Evolutionary conservation across 2,888 invertebrate genomes (phyloP).

Genomic region (Thereva unica): DNA sequence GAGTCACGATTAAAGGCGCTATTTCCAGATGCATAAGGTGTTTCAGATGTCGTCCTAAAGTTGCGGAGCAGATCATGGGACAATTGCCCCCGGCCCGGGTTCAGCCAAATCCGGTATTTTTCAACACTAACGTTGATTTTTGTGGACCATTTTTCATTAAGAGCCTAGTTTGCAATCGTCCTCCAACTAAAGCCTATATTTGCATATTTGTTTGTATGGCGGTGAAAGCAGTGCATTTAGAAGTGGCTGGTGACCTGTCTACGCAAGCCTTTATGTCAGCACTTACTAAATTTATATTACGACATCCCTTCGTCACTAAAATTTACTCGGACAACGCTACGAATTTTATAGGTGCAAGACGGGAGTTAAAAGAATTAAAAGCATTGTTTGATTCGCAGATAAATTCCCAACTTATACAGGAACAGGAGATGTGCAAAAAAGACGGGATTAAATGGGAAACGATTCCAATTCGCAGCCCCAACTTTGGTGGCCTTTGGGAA

Average conservation of each 20-base stretch:
- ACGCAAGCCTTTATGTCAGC: slow-evolving; percentile 8
- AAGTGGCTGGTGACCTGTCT: not conserved
- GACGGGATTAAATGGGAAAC: slow-evolving; percentile 2
- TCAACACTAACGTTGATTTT: not conserved
- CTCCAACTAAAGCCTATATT: not conserved
- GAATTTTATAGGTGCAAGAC: not conserved
- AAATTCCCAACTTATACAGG: not conserved
- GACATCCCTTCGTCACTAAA: not conserved
- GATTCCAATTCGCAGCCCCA: not conserved
- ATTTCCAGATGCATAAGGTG: not conserved
- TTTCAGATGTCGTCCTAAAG: not conserved
- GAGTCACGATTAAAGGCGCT: not conserved
- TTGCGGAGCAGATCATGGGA: slow-evolving; percentile 1
- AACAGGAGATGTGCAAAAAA: not conserved
- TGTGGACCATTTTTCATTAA: slow-evolving; percentile 12
- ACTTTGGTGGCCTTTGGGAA: slow-evolving; percentile 4
- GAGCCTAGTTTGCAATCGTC: not conserved
- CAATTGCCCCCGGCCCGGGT: not conserved
- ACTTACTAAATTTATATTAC: not conserved
- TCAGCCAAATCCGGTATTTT: not conserved
- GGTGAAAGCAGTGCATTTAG: not conserved
- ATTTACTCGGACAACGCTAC: slow-evolving; percentile 15
- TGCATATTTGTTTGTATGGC: slow-evolving; percentile 6
- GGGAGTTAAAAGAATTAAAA: not conserved
- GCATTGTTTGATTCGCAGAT: not conserved